These are phyloP conservation scores for Apostichopus leukothele DNA, from an alignment of 53 echinoderm and acorn worm genomes.

Conservation along the genomic window DNA sequence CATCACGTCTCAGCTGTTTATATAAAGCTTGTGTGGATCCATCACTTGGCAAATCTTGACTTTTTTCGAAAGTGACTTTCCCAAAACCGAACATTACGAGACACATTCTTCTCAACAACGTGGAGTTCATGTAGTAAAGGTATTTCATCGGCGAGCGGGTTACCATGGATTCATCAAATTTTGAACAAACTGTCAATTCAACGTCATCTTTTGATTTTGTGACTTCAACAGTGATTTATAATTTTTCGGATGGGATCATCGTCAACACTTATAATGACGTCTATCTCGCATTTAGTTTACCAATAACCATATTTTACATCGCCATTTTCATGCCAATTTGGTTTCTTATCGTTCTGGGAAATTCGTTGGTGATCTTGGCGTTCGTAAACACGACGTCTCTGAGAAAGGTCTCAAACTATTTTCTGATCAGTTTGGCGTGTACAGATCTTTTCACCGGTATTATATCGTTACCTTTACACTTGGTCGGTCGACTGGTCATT, in stretches of 20 bases:
- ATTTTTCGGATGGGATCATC: background rate
- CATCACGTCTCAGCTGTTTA: too few species aligned
- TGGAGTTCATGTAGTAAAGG: too few species aligned
- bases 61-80: too few species aligned
- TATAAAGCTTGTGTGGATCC: too few species aligned
- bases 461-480: slow-evolving; percentile 12
- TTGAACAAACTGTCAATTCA: too few species aligned
- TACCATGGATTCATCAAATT: too few species aligned
- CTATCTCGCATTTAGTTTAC: slow-evolving; percentile 6
- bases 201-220: background rate
- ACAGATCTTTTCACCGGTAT: slow-evolving; percentile 22
- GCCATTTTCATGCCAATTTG: slow-evolving; percentile 18
- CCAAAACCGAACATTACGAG: too few species aligned
- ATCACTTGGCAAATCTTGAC: too few species aligned
- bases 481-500: slow-evolving; percentile 24
- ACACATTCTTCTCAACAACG: too few species aligned
- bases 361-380: slow-evolving; percentile 22
- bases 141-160: too few species aligned
- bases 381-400: background rate
- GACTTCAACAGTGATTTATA: background rate
- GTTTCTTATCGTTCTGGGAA: background rate
- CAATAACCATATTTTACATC: slow-evolving; percentile 15
- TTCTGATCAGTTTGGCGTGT: slow-evolving; percentile 23
- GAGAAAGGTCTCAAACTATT: slow-evolving; percentile 21
- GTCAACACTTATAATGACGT: background rate